Evolutionary conservation across 2,797 vertebrate genomes (phyloP).

Genomic region (Xyrichtys novacula): DNA sequence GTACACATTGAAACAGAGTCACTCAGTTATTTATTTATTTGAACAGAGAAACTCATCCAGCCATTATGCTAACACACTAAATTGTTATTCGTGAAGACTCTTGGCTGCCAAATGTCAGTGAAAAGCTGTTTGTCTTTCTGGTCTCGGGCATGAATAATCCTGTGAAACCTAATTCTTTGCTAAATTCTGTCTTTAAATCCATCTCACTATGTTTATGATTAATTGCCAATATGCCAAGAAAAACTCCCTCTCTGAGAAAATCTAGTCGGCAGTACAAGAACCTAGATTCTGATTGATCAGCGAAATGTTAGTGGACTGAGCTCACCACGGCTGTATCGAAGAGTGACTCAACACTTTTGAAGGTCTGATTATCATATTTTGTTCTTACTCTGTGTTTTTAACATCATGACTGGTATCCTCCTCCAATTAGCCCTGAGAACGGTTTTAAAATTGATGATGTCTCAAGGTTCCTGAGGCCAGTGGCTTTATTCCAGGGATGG

Average conservation of each 20-base stretch:
- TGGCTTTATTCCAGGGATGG: conserved; percentile 39
- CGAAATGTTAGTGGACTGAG: conserved; percentile 11
- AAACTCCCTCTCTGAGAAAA: background rate
- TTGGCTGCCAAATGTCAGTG: too few species aligned
- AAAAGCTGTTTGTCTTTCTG: too few species aligned
- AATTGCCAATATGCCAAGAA: background rate
- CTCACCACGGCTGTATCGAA: conserved; percentile 15
- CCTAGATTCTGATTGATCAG: conserved; percentile 7
- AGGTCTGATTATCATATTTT: conserved; percentile 51
- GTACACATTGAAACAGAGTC: too few species aligned
- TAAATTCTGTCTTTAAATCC: too few species aligned
- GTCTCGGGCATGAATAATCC: too few species aligned
- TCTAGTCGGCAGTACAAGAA: background rate
- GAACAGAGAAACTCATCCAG: too few species aligned
- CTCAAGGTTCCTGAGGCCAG: conserved; percentile 34
- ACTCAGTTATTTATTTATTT: too few species aligned
- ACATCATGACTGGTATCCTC: conserved; percentile 45
- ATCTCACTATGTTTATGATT: background rate
- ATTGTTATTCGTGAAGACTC: too few species aligned
- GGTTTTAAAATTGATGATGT: conserved; percentile 61
- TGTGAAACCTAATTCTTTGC: too few species aligned
- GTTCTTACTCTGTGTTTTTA: conserved; percentile 39
- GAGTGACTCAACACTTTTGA: conserved; percentile 38
- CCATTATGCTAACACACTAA: too few species aligned
- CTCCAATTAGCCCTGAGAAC: conserved; percentile 65